These are phyloP conservation scores for Acleris laterana DNA, from an alignment of 2,888 invertebrate species.

Conservation along the genomic window DNA sequence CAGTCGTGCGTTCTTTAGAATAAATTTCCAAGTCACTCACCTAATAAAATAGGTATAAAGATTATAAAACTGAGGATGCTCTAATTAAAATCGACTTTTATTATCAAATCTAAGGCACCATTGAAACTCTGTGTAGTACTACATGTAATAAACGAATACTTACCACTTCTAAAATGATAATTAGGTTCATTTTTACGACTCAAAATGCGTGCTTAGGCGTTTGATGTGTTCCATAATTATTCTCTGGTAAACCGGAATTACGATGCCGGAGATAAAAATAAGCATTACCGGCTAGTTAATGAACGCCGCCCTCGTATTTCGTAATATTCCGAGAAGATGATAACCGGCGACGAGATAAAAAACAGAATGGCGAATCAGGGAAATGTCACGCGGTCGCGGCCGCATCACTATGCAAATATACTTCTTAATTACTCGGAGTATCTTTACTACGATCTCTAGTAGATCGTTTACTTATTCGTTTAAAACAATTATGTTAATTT, in stretches of 20 bases:
- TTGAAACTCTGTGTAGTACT: constrained; percentile 55
- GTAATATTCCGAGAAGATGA: constrained; percentile 60
- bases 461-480: constrained; percentile 74
- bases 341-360: constrained; percentile 62
- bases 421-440: constrained; percentile 69
- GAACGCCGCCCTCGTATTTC: constrained; percentile 53
- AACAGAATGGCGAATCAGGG: constrained; percentile 63
- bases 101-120: constrained; percentile 49
- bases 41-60: constrained; percentile 64
- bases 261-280: constrained; percentile 57
- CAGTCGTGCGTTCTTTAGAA: constrained; percentile 12
- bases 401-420: constrained; percentile 75
- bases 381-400: constrained; percentile 61
- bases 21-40: constrained; percentile 32
- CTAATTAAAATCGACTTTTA: constrained; percentile 75
- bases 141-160: constrained; percentile 69
- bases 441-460: constrained; percentile 73
- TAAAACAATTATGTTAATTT: constrained; percentile 78
- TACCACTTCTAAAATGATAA: constrained; percentile 64
- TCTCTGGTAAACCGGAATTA: constrained; percentile 53
- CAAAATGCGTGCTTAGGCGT: constrained; percentile 55
- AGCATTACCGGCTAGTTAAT: constrained; percentile 61
- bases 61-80: constrained; percentile 63
- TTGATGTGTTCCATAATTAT: constrained; percentile 41
- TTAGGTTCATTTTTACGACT: constrained; percentile 64